These are phyloP conservation scores for Magallana nippona DNA, from an alignment of 2,888 invertebrate species.

Conservation along the genomic window DNA sequence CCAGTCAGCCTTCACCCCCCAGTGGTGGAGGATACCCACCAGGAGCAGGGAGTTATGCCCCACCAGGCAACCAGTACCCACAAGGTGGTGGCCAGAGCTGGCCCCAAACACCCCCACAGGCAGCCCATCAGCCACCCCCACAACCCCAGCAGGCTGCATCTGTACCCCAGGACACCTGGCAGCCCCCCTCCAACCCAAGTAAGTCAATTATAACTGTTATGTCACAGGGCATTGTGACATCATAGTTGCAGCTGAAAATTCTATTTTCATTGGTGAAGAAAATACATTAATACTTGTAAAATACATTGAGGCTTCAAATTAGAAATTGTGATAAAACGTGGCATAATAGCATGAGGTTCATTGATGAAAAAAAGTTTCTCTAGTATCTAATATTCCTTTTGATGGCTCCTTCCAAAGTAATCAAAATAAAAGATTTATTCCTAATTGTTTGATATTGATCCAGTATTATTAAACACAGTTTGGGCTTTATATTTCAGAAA, in stretches of 20 bases:
- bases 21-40: conserved; percentile 38
- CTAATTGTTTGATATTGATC: too few species aligned
- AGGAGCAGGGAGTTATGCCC: too few species aligned
- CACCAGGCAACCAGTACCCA: conserved; percentile 49
- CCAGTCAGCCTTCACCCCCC: conserved; percentile 20
- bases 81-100: conserved; percentile 64
- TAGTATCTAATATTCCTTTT: too few species aligned
- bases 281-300: too few species aligned
- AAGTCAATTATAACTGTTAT: conserved; percentile 35
- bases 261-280: background rate
- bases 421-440: too few species aligned
- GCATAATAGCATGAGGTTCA: too few species aligned
- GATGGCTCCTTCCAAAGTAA: too few species aligned
- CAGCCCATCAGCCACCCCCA: conserved; percentile 48
- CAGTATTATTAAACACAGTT: too few species aligned
- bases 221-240: background rate
- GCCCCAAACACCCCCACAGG: conserved; percentile 65
- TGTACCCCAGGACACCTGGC: conserved; percentile 60
- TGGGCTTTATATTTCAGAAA: too few species aligned
- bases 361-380: too few species aligned
- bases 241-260: background rate
- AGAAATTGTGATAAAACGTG: too few species aligned
- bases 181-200: conserved; percentile 69
- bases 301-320: too few species aligned
- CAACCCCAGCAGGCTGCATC: conserved; percentile 48